phyloP scores from a whole-genome alignment of 2,797 vertebrate species.

The Rhadinocentrus ornatus region DNA sequence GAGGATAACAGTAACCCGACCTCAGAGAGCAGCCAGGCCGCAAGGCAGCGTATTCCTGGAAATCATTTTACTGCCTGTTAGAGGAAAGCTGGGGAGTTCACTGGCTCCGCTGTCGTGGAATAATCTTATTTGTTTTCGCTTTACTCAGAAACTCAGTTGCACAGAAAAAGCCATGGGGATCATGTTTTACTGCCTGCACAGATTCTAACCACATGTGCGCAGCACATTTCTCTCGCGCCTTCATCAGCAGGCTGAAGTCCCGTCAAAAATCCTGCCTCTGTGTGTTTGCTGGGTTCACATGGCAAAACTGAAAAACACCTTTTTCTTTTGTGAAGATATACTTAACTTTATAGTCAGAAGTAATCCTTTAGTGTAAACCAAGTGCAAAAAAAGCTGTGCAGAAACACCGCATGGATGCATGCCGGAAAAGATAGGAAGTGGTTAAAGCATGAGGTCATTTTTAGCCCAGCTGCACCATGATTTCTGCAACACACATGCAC shows the following conservation, averaged over 20 bases:
- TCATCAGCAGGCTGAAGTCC: background rate
- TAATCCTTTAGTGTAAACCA: background rate
- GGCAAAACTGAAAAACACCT: background rate
- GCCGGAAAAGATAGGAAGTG: background rate
- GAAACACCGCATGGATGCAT: background rate
- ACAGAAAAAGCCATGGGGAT: constrained; percentile 12
- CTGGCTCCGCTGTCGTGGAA: constrained; percentile 28
- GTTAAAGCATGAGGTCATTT: background rate
- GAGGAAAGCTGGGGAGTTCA: constrained; percentile 35
- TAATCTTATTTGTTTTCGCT: constrained; percentile 30
- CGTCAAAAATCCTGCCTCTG: background rate
- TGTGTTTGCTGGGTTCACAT: background rate
- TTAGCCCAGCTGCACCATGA: background rate
- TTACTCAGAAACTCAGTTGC: constrained; percentile 29
- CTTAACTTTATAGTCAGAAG: background rate
- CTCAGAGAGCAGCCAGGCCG: constrained; percentile 24
- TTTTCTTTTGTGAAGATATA: background rate
- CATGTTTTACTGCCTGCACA: constrained; percentile 12
- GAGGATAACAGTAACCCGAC: constrained; percentile 48
- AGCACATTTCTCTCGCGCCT: background rate
- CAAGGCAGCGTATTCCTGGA: constrained; percentile 66
- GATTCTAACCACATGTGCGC: constrained; percentile 26
- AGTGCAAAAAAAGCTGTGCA: background rate
- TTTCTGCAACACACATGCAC: background rate
- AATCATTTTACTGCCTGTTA: constrained; percentile 45